phyloP scores from a whole-genome alignment of 2,797 vertebrate genomes.

The Chanos chanos region DNA sequence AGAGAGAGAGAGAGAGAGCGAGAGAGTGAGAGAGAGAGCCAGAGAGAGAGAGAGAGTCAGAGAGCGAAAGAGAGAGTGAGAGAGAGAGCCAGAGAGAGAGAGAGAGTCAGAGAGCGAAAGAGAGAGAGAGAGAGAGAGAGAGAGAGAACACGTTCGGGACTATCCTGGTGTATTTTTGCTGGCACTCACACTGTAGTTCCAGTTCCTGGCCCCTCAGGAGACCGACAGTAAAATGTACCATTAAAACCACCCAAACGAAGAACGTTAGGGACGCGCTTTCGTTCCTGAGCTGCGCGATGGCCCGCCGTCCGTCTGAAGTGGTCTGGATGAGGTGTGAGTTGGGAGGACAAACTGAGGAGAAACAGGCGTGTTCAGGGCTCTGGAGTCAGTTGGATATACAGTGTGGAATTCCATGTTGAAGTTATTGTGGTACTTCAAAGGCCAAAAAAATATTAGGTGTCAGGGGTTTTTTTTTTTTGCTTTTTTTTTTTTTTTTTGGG shows the following conservation, averaged over 20 bases:
- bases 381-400: no score
- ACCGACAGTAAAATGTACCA: slow-evolving; percentile 20
- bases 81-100: neutral
- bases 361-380: no score
- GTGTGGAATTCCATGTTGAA: no score
- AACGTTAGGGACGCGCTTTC: slow-evolving; percentile 7
- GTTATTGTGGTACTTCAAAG: neutral
- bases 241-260: slow-evolving; percentile 14
- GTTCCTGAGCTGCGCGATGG: neutral
- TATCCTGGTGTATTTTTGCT: slow-evolving; percentile 17
- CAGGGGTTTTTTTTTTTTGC: neutral
- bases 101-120: neutral
- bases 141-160: neutral
- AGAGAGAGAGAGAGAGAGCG: neutral
- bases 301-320: neutral
- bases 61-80: neutral
- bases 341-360: no score
- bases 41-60: neutral
- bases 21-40: slow-evolving; percentile 1
- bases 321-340: slow-evolving; percentile 11
- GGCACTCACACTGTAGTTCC: neutral
- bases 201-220: neutral
- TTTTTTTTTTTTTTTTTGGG: neutral
- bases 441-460: no score
- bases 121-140: neutral